Evolutionary conservation across 2,888 invertebrate species (phyloP), one percentile per base, ranked within the genome.

Genomic region (Mythimna albipuncta): DNA sequence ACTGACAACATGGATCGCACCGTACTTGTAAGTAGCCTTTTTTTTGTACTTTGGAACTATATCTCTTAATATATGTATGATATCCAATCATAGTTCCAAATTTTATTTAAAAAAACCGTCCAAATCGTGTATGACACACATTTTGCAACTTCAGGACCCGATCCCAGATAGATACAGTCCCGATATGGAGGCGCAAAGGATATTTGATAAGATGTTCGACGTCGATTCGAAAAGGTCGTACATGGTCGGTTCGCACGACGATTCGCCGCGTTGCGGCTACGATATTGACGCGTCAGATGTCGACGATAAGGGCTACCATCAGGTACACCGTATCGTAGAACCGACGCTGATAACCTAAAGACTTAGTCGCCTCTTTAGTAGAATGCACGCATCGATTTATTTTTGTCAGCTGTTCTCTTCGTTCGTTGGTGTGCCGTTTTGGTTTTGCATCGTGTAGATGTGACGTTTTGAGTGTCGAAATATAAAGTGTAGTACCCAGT

Each of bases 141-240:
- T 95, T 96, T 95, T 95, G 92, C 93, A 92, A 93, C 95, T 94
- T 91, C 96, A 96, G 96, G 96, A 94, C 84, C 91, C 95, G 90
- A 94, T 96, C 91, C 95, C 94, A 91, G 96, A 96, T 94, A 94
- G 96, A 90, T 96, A 96, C 96, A 96, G 96, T 94, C 96, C 96
- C 91, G 96, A 96, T 94, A 93, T 96, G 94, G 96, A 96, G 91
- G 96, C 96, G 89, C 96, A 96, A 93, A 93, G 96, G 94, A 96
- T 96, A 87, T 96, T 96, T 94, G 96, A 96, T 95, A 96, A 96
- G 95, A 96, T 96, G 96, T 96, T 96, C 93, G 96, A 96, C 91
- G 94, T 95, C 84, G 96, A 96, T 89, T 91, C 94, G 89, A 96
- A 96, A 95, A 95, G 93, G 89, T 92, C 92, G 82, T 95, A 92